Base-by-base conservation (phyloP, 2,113 vertebrate species). In the Perognathus longimembris region DNA sequence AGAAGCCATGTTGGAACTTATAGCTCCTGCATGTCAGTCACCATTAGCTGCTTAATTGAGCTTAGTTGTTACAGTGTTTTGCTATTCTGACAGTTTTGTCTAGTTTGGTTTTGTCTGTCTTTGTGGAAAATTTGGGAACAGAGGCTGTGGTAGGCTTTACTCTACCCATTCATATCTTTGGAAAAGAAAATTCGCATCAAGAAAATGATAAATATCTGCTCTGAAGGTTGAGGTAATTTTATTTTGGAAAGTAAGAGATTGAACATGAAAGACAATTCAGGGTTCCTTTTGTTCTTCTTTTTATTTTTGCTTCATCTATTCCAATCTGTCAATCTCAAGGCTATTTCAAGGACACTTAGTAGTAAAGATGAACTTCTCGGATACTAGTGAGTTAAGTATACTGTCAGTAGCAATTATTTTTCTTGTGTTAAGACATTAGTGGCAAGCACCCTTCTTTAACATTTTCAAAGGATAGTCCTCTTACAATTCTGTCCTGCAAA, bases 341-440 rank as follows among this genome's bases (percentile, higher is more conserved):
- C 21, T 90, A 38, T 40, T 34, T 77, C 78, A 90, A 77, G 59
- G 32, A 11, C 24, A 57, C 30, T 8, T 57, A 88, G 50, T 85
- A 92, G 15, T 64, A 88, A 82, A 85, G 32, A 66, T 88, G 11
- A 88, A 63, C 17, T 93, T 93, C 57, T 77, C 32, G 45, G 57
- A 85, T 90, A 57, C 12, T 90, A 77, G 18, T 88, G 64, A 82
- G 36, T n/a, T 85, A 92, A 73, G 38, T 88, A 89, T 89, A 82
- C 57, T 90, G 78, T 85, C 74, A 92, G 73, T 18, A 86, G 57
- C 30, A 94, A 90, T 90, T 93, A 73, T 93, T 90, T 93, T 93
- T 77, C 78, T 94, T 86, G 87, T 75, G 61, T 84, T 93, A 77
- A 93, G 57, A 88, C 88, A 92, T 90, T 95, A 67, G 36, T 38